Conservation (phyloP, 2,113 vertebrate species). For the Archocentrus centrarchus region DNA sequence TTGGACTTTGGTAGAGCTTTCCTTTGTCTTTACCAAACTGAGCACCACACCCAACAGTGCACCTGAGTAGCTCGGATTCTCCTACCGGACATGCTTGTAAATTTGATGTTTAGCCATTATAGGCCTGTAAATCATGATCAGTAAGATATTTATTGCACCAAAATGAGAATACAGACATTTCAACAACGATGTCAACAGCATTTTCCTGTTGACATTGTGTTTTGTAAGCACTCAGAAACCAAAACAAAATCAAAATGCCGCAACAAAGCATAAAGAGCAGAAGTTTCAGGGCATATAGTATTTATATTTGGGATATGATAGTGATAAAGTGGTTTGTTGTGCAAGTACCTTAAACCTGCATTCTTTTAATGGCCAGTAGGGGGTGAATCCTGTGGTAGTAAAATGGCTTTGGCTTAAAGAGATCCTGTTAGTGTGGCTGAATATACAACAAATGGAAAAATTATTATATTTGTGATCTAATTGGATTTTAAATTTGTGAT, state of each 20-base stretch:
- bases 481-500: background rate
- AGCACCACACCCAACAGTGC: background rate
- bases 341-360: background rate
- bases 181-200: background rate
- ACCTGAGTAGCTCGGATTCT: background rate
- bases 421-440: background rate
- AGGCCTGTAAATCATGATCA: background rate
- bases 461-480: background rate
- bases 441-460: background rate
- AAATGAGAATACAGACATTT: background rate
- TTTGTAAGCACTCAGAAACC: background rate
- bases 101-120: background rate
- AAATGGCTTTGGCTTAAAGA: background rate
- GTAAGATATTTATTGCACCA: background rate
- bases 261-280: background rate
- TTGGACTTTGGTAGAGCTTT: constrained; percentile 16
- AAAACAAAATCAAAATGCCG: background rate
- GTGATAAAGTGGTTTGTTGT: background rate
- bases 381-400: background rate
- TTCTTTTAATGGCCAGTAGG: background rate
- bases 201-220: background rate
- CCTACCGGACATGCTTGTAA: background rate
- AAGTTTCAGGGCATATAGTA: background rate
- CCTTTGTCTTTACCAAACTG: background rate
- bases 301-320: background rate